Evolutionary conservation across 2,888 invertebrate species (phyloP).

Genomic region (Troides aeacus): DNA sequence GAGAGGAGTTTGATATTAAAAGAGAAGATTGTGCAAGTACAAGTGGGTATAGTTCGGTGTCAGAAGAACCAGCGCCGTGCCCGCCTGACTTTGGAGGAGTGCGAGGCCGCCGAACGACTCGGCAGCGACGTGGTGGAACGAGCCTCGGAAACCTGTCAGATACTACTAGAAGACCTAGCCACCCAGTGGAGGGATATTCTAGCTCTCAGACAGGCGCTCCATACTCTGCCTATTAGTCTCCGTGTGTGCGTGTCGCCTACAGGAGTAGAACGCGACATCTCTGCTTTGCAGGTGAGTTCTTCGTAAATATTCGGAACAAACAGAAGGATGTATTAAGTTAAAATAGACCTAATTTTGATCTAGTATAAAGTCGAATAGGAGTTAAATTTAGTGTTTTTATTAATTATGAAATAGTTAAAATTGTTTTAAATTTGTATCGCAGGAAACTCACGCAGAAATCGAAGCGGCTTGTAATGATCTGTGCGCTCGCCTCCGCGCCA

Average conservation of each 20-base stretch:
- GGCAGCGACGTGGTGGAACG: slow-evolving; percentile 89
- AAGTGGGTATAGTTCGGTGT: slow-evolving; percentile 84
- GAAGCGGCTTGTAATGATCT: slow-evolving; percentile 86
- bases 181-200: slow-evolving; percentile 89
- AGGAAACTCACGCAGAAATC: slow-evolving; percentile 86
- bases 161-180: slow-evolving; percentile 84
- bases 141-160: slow-evolving; percentile 86
- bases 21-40: slow-evolving; percentile 86
- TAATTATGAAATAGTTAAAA: no score
- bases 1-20: slow-evolving; percentile 87
- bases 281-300: slow-evolving; percentile 71
- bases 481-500: slow-evolving; percentile 82
- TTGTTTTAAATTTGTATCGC: slow-evolving; percentile 36
- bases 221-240: slow-evolving; percentile 87
- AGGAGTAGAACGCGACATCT: slow-evolving; percentile 87
- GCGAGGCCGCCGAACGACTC: slow-evolving; percentile 85
- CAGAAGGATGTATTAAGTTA: no score
- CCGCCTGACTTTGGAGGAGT: slow-evolving; percentile 84
- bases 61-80: slow-evolving; percentile 84
- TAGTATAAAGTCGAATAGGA: no score
- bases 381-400: no score
- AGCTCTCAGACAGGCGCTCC: slow-evolving; percentile 86
- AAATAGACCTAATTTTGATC: no score
- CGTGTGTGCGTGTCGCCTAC: slow-evolving; percentile 88
- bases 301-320: not conserved